Evolutionary conservation across 1,140 invertebrate species (phyloP), one percentile per base, ranked within the genome.

Genomic region (Drosophila novamexicana): DNA sequence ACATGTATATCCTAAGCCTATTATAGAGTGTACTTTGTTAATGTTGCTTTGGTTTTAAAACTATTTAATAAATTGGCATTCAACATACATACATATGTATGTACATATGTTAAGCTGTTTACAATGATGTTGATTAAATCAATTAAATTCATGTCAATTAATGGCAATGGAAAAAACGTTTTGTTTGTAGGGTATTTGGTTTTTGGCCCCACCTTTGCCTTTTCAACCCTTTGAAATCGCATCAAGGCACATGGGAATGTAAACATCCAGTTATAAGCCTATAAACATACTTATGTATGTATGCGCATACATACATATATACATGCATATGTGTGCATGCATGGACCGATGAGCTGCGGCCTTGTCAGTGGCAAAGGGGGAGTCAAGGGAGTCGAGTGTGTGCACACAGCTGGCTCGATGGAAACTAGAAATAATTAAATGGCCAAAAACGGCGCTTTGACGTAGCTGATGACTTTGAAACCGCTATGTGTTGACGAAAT

Each of bases 351-450:
- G 67, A 56, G 57, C 37, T 29, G 12, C 52, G 66, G 64, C 72
- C 66, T 75, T 75, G 66, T 56, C 44, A 16, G 10, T 57, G 7
- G 10, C 22, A 18, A 53, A 47, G 39, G 47, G 39, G 34, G 22
- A 14, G 52, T 49, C 66, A 47, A 32, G 39, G 53, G 58, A 49
- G 47, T 6, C 16, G 29, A 45, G 44, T 54, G 47, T 64, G 65
- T 71, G 42, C 50, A 57, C 61, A 69, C 56, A 66, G 39, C 54
- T 67, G 64, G 40, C 42, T 76, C 59, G 58, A 65, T 79, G 62
- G 40, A 84, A 84, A 84, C 81, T 84, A 85, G 81, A 83, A 74
- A 84, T 77, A 85, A 79, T 84, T 77, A 84, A 84, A 77, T 77
- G 29, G 81, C 81, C 81, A 85, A 84, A 84, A 84, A 84, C 72